Evolutionary conservation across 1,140 invertebrate species (phyloP), one percentile per base, ranked within the genome.

Genomic region (Apis florea): DNA sequence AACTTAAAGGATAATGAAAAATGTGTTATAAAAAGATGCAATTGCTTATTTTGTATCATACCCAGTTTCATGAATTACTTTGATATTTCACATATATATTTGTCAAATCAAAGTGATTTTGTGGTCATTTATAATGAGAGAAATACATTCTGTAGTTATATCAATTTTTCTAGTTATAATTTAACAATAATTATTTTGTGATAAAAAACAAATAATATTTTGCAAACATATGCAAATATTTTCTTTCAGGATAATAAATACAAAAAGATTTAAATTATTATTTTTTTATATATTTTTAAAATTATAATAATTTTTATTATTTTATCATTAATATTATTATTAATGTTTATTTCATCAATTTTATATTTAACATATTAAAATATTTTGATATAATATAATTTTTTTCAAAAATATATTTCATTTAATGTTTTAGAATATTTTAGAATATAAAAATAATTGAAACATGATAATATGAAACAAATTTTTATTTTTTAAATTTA

Each of bases 1-100:
- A 91, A 92, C 92, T 91, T 92, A 92, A 88, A 91, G 90, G 90
- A 92, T 91, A 92, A 92, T 92, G 91, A 92, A 93, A 93, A 92
- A 92, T 90, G 91, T 92, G 90, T 93, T 93, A 93, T 92, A 91
- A 91, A 92, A 49, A 92, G 88, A 80, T 89, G 84, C 89, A 81
- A 91, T 90, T 85, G 89, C 87, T 92, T 91, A 88, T 92, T 92
- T 92, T 90, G 59, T 82, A 88, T 88, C 85, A 63, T 83, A 83
- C 85, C 85, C 85, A 86, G 59, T 86, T 85, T 85, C 76, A 83
- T 83, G 54, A 54, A 67, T 76, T 77, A 59, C 40, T 66, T 78
- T 69, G 31, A 26, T 63, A 53, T 61, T 21, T 74, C 53, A 19
- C 63, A 73, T 73, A 72, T n/a, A 67, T 64, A 63, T 77, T 71